A percentile compares a stretch with the other conserved stretches of the same genome.
Conservation (phyloP, 2,113 vertebrate genomes). For the Alethe diademata region DNA sequence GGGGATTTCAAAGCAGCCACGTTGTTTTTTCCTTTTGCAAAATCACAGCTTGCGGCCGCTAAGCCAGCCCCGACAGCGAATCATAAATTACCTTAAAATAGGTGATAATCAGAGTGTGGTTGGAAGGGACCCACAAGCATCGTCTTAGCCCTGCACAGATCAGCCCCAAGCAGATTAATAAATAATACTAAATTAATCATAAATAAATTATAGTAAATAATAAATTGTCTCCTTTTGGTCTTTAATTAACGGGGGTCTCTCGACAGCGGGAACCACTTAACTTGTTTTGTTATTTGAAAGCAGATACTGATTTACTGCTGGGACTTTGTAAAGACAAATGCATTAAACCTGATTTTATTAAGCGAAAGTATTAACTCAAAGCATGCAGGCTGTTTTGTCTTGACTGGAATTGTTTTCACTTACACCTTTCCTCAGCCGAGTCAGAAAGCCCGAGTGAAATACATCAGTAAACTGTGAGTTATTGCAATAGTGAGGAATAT, state of each 20-base stretch:
- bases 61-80: too few relatives aligned
- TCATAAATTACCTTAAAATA: fast-evolving
- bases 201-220: neutral
- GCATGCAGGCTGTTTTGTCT: neutral
- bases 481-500: fast-evolving
- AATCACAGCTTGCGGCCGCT: too few relatives aligned
- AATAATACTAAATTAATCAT: neutral
- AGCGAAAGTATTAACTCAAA: neutral
- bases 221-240: neutral
- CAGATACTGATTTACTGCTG: neutral
- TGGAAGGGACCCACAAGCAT: too few relatives aligned
- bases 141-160: neutral
- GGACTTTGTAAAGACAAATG: neutral
- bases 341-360: neutral
- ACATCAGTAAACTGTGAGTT: too few relatives aligned
- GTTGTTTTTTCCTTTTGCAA: too few relatives aligned
- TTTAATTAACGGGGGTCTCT: neutral
- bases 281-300: neutral
- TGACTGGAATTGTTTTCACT: neutral
- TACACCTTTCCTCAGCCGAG: neutral
- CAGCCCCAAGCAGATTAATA: neutral
- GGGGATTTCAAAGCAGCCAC: too few relatives aligned
- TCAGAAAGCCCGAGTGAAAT: neutral
- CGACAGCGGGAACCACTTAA: neutral
- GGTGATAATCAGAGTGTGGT: fast-evolving